Base-by-base conservation (phyloP, 1,140 invertebrate genomes). In the Papilio aristodemus region DNA sequence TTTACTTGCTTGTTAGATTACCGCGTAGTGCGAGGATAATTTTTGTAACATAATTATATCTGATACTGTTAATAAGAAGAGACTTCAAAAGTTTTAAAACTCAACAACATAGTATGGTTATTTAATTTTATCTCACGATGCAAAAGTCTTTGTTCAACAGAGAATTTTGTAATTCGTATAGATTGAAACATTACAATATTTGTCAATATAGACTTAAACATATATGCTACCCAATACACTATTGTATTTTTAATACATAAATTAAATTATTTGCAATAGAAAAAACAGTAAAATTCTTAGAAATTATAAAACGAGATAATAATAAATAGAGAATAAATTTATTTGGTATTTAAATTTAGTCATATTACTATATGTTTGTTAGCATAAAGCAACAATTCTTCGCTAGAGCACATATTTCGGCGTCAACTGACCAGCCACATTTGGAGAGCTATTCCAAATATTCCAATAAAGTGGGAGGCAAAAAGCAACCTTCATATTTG, bases 401-500 rank as follows among this genome's bases (percentile, higher is more conserved):
- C 73, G 71, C 68, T 64, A 63, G 67, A 70, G 63, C 76, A 78
- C 72, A 78, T 66, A 66, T 66, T 66, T 66, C 41, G 41, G 25
- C 63, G 63, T 38, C 36, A 76, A 78, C 71, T 71, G 74, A 78
- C 71, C 71, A 72, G 70, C 39, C 66, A 69, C 69, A 73, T 76
- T 73, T 43, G 63, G 54, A 67, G 67, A 62, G 74, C 71, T 72
- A 76, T 81, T 80, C 66, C 66, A 76, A 82, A 78, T 77, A 82
- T 82, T 80, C 74, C 76, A 80, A 81, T 81, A 78, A 71, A 73
- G 46, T 71, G 39, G 39, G 70, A 46, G 50, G 43, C 63, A 54
- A 66, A 66, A 66, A 46, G 43, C 19, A 46, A 2, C 17, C 8
- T 10, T 22, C n/a, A 22, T 54, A 25, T 25, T 22, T 25, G 9